Evolutionary conservation across 1,140 invertebrate genomes (phyloP).

Genomic region (Microplitis mediator): DNA sequence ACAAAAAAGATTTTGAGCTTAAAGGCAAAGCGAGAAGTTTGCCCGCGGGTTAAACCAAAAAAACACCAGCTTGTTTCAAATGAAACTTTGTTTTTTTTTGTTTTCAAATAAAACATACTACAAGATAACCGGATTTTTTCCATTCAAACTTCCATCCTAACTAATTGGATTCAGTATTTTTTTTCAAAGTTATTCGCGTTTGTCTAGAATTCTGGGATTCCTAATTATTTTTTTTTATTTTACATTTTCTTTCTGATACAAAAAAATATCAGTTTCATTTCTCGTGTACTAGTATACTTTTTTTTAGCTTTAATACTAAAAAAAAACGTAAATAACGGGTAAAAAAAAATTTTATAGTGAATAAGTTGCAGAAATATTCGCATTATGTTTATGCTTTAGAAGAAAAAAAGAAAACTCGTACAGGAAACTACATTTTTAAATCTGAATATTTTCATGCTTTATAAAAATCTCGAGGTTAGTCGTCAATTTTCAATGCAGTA

Average conservation of each 20-base stretch:
- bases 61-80: too few species aligned
- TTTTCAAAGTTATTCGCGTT: background rate
- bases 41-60: too few species aligned
- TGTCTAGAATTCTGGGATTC: background rate
- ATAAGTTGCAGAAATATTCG: too few species aligned
- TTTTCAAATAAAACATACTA: too few species aligned
- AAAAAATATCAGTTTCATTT: background rate
- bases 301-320: background rate
- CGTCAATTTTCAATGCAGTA: background rate
- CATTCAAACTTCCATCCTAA: background rate
- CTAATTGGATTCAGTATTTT: background rate
- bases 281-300: too few species aligned
- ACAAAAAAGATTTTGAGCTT: too few species aligned
- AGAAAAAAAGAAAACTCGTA: background rate
- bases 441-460: background rate
- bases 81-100: too few species aligned
- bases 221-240: background rate
- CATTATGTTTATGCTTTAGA: background rate
- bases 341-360: too few species aligned
- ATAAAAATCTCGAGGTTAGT: background rate
- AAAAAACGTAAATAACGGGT: background rate
- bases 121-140: background rate
- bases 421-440: background rate
- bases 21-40: too few species aligned
- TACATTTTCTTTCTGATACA: background rate